Conservation (phyloP, 1,140 invertebrate genomes). For the Polyergus mexicanus region DNA sequence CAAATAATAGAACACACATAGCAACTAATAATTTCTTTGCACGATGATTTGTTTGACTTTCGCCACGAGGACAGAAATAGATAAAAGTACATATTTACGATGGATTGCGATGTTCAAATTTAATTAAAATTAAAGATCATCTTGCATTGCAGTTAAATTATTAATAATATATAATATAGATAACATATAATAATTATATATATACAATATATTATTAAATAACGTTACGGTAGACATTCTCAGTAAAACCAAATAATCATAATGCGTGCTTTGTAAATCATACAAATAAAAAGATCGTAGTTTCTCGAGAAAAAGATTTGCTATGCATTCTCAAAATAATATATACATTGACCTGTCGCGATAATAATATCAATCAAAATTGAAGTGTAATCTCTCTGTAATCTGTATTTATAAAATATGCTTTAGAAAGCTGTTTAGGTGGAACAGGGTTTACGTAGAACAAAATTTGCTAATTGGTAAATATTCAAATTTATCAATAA, state of each 20-base stretch:
- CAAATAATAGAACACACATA: background rate
- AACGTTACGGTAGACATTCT: background rate
- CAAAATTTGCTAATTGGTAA: constrained; percentile 53
- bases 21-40: constrained; percentile 42
- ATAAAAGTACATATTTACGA: background rate
- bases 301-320: background rate
- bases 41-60: background rate
- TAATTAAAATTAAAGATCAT: background rate
- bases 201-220: background rate
- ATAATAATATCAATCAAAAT: too few relatives aligned
- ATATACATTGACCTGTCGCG: constrained; percentile 51
- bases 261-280: background rate
- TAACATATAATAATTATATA: background rate
- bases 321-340: constrained; percentile 21
- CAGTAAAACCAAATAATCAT: background rate
- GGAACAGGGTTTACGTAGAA: background rate
- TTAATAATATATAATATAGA: background rate
- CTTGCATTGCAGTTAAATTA: background rate
- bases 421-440: constrained; percentile 4
- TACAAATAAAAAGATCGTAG: constrained; percentile 30
- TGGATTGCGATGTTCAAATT: background rate
- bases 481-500: constrained; percentile 31
- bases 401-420: constrained; percentile 58
- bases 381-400: too few relatives aligned
- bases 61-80: background rate